Percentiles rank a stretch among this genome's conserved stretches.
phyloP scores from a whole-genome alignment of 1,140 invertebrate genomes.

The Nasonia giraulti region DNA sequence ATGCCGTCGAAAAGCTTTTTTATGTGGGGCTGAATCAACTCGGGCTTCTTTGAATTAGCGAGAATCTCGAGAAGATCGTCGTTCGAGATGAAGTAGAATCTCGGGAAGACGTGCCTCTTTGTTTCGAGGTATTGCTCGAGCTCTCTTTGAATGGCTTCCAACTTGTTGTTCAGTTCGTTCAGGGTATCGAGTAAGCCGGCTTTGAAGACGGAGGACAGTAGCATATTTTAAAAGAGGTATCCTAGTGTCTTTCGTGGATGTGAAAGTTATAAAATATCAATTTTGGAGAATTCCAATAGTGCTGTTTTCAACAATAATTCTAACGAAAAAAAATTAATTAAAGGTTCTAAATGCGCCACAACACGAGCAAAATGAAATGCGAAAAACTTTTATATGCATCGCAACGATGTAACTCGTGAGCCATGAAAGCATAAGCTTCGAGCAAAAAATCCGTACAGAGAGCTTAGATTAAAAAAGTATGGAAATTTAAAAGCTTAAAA shows the following conservation, averaged over 20 bases:
- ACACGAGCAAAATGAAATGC: no score
- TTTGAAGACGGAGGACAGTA: conserved; percentile 56
- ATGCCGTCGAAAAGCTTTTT: conserved; percentile 91
- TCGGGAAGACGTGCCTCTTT: conserved; percentile 87
- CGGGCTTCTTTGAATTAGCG: conserved; percentile 86
- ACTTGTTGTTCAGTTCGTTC: conserved; percentile 78
- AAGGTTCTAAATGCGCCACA: no score
- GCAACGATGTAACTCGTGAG: no score
- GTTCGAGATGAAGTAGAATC: conserved; percentile 93
- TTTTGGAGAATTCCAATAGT: no score
- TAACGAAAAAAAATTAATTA: no score
- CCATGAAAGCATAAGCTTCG: conserved; percentile 27
- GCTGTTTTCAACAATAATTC: no score
- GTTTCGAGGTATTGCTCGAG: conserved; percentile 89
- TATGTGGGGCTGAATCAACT: conserved; percentile 87
- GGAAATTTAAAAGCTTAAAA: no score
- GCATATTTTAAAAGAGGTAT: neutral
- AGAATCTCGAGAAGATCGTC: conserved; percentile 91
- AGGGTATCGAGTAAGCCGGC: conserved; percentile 77
- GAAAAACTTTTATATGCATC: no score
- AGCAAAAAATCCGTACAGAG: no score
- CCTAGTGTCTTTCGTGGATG: no score
- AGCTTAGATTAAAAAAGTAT: no score
- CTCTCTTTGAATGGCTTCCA: conserved; percentile 83
- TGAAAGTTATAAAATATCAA: no score